Evolutionary conservation across 64 coral and sea anemone species (phyloP).

Genomic region (Hydrozoanthus tunicans): DNA sequence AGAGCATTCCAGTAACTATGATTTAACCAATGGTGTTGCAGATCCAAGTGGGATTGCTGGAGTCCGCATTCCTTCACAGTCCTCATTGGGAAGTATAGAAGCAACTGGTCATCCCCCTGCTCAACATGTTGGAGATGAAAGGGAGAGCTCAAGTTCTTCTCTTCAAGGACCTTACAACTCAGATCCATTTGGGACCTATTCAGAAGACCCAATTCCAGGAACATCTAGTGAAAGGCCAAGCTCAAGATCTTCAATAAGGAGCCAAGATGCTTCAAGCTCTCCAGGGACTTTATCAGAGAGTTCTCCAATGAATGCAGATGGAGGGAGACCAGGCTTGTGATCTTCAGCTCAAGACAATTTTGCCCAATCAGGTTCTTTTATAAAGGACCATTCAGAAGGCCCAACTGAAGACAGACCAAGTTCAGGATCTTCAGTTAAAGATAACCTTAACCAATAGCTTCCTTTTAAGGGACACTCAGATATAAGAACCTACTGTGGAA

Average conservation of each 20-base stretch:
- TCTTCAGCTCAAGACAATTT: constrained; percentile 7
- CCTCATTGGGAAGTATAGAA: neutral
- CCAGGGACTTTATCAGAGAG: neutral
- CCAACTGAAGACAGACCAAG: neutral
- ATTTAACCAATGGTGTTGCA: neutral
- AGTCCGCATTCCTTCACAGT: neutral
- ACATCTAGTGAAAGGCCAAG: constrained; percentile 5
- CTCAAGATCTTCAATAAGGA: constrained; percentile 6
- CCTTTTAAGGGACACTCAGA: neutral
- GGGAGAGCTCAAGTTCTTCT: constrained; percentile 21
- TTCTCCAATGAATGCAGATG: neutral
- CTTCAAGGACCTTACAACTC: neutral
- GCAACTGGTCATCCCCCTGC: neutral
- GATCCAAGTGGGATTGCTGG: neutral
- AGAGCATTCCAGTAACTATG: constrained; percentile 6
- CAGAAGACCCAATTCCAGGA: neutral
- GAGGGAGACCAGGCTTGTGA: neutral
- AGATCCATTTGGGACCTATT: neutral
- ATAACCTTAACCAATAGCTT: neutral
- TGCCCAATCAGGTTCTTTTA: neutral
- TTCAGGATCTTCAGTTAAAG: constrained; percentile 21
- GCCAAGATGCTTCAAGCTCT: no score
- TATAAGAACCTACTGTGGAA: neutral
- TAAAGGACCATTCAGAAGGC: neutral
- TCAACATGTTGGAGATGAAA: neutral